These are phyloP conservation scores for Agonopterix subpropinquella DNA, from an alignment of 2,888 invertebrate genomes.

Conservation along the genomic window DNA sequence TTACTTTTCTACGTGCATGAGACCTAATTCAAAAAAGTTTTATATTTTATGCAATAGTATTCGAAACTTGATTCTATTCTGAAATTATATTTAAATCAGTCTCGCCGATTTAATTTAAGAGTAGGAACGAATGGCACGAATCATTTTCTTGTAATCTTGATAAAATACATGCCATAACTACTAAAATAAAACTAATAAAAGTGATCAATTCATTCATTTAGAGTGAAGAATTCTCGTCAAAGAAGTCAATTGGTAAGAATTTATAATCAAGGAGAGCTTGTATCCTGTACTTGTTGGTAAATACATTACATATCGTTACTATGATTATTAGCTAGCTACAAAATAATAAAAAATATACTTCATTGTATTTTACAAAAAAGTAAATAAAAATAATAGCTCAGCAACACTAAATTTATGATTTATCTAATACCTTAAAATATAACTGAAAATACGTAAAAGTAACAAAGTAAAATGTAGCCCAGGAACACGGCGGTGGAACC, in stretches of 20 bases:
- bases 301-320: constrained; percentile 33
- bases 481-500: constrained; percentile 59
- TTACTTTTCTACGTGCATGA: too few relatives aligned
- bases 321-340: constrained; percentile 46
- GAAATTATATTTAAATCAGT: neutral
- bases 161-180: too few relatives aligned
- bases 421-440: constrained; percentile 41
- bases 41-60: too few relatives aligned
- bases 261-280: constrained; percentile 17
- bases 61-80: too few relatives aligned
- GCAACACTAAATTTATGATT: constrained; percentile 52
- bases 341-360: constrained; percentile 56
- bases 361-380: constrained; percentile 57
- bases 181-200: neutral
- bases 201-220: neutral
- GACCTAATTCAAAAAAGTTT: too few relatives aligned
- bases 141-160: constrained; percentile 18
- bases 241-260: constrained; percentile 27
- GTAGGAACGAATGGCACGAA: constrained; percentile 32
- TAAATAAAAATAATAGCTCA: constrained; percentile 58
- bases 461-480: constrained; percentile 47
- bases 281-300: constrained; percentile 35
- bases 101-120: neutral
- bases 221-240: constrained; percentile 3
- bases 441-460: constrained; percentile 40